These are phyloP conservation scores for Spizaetus ornatus DNA, from an alignment of 2,113 vertebrate species.

Conservation along the genomic window DNA sequence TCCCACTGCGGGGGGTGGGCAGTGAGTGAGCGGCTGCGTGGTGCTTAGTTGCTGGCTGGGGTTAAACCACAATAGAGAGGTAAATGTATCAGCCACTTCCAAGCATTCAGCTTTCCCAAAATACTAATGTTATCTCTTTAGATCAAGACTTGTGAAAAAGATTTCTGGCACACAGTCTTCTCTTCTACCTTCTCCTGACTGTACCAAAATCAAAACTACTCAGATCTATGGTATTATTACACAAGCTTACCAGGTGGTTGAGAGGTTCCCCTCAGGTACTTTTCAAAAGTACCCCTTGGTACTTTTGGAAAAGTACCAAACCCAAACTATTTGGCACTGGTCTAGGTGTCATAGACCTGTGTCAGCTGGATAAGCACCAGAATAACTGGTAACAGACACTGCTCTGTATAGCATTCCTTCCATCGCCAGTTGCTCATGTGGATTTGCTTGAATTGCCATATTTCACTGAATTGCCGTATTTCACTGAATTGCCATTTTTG, in stretches of 20 bases:
- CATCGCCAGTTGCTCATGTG: accelerated
- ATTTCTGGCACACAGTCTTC: neutral
- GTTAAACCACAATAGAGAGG: too few relatives aligned
- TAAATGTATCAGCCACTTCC: neutral
- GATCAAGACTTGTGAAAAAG: neutral
- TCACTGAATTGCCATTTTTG: neutral
- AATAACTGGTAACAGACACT: neutral
- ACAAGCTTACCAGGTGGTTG: neutral
- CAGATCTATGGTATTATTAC: neutral
- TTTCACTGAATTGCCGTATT: neutral
- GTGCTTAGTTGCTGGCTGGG: too few relatives aligned
- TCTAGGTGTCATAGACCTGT: neutral
- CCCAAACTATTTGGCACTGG: neutral
- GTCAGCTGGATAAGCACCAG: neutral
- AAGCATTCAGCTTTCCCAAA: neutral
- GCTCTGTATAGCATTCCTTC: neutral
- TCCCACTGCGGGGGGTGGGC: too few relatives aligned
- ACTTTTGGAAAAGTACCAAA: neutral
- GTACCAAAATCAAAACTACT: neutral
- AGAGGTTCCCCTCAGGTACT: neutral
- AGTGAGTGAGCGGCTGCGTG: too few relatives aligned
- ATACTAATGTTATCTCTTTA: neutral
- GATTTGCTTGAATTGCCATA: neutral
- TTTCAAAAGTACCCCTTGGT: too few relatives aligned
- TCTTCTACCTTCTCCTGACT: neutral